Evolutionary conservation across 2,797 vertebrate species (phyloP), one percentile per base, ranked within the genome.

Genomic region (Rhodeus uyekii): DNA sequence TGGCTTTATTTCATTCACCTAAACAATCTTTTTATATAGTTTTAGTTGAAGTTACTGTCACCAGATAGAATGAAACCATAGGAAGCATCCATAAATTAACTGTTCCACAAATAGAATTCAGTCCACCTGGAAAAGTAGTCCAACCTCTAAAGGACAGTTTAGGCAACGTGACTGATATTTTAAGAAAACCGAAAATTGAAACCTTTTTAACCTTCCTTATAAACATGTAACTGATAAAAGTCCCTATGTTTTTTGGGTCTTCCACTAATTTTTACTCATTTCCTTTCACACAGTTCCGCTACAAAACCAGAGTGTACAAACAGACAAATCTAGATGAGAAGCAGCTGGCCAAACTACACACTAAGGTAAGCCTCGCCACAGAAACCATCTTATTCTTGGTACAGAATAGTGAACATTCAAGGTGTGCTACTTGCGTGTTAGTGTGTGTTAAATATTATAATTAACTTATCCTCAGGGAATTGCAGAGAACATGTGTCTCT

Each of bases 271-370:
- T 61, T 76, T 27, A 76, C 27, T 83, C 4, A 55, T 24, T 53
- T 42, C 44, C n/a, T 72, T 84, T 77, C 10, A 14, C 27, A 48
- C 42, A 98, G 97, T 98, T 98, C 87, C 96, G 97, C 55, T 98
- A 98, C 89, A 98, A 98, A 91, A 98, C 97, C 80, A 92, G 97
- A 83, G 97, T 98, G 79, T 98, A 98, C 93, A 98, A 98, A 77
- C 97, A 98, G 92, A 97, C 96, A 63, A 98, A 97, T 89, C 92
- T 98, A 89, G 96, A 98, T 87, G 97, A 98, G 93, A 98, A 98
- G 87, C 97, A 97, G 83, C 93, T 98, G 91, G 96, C 96, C 86
- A 98, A 98, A 90, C 91, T 98, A 82, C 97, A 98, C 93, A 98
- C 97, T 0, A 98, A 98, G 96, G 97, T 97, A 82, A 7, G 79